Evolutionary conservation across 1,140 invertebrate genomes (phyloP), one percentile per base, ranked within the genome.

Genomic region (Papilio helenus): DNA sequence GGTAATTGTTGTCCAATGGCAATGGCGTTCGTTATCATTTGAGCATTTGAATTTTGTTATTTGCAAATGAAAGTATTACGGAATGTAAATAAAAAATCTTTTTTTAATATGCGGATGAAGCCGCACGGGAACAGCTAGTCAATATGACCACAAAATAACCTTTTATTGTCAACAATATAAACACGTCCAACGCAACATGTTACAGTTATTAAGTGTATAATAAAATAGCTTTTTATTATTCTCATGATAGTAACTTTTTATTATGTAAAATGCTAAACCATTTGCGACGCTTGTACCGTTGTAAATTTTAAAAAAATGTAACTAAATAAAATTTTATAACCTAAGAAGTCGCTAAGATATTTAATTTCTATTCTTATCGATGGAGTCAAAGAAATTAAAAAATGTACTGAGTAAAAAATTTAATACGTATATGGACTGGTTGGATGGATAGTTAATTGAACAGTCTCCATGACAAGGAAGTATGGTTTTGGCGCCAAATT

Each of bases 401-500:
- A 46, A 46, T 16, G 16, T 4, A 0, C 44, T 16, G 3, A 46
- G 12, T 46, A 3, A 16, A 46, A 46, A 46, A 16, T 14, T 1
- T 12, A 14, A 46, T 39, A 39, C 34, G 34, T 39, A 39, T 39
- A 46, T 55, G 51, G 51, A 55, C n/a, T 55, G n/a, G 18, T n/a
- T 51, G 2, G 12, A 20, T 65, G 14, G 14, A 29, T 34, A 3
- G 61, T 61, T 3, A 68, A 61, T 61, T 61, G 3, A 23, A 26
- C 14, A 26, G 58, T 61, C 1, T 61, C 18, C 2, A 65, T 29
- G 26, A 68, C 72, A 74, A 44, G 72, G 72, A 74, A 74, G 72
- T 44, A 18, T 51, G 44, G 23, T 74, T 74, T 74, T 51, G 46
- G 72, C 72, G 72, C 34, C 44, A 74, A 74, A 74, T 44, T 23